phyloP scores from a whole-genome alignment of 1,140 invertebrate species.

The Melipona quadrifasciata region DNA sequence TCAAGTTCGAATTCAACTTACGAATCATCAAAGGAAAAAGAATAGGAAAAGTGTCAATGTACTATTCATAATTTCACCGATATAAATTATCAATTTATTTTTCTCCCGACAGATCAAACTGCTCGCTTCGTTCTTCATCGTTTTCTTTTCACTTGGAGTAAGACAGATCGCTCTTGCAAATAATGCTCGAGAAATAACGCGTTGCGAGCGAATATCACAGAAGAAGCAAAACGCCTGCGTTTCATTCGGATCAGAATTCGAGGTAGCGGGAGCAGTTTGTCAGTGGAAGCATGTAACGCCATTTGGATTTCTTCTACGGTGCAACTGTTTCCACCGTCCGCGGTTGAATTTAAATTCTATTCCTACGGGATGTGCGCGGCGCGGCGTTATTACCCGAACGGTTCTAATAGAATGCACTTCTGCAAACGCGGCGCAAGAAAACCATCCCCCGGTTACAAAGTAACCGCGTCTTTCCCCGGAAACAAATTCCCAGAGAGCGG shows the following conservation, averaged over 20 bases:
- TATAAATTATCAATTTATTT: not conserved
- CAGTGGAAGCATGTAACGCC: not conserved
- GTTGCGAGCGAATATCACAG: no score
- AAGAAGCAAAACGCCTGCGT: no score
- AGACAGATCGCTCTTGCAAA: no score
- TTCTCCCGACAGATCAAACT: not conserved
- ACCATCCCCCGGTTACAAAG: conserved; percentile 17
- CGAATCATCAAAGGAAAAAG: no score
- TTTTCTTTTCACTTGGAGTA: not conserved
- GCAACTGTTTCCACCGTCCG: not conserved
- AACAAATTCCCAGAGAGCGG: conserved; percentile 32
- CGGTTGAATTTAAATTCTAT: conserved; percentile 38
- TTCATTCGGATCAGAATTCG: not conserved
- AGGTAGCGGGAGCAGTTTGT: not conserved
- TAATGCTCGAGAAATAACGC: not conserved
- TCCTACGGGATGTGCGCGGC: not conserved
- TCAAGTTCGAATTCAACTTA: no score
- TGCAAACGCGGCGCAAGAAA: conserved; percentile 31
- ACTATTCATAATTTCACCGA: no score
- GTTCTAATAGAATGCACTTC: conserved; percentile 27
- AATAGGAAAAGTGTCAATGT: no score
- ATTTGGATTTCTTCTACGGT: conserved; percentile 1
- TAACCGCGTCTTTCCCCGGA: conserved; percentile 23
- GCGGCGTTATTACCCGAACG: conserved; percentile 5
- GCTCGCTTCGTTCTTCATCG: no score